Conservation (phyloP, 2,888 invertebrate genomes). For the Phrixothrix hirtus region DNA sequence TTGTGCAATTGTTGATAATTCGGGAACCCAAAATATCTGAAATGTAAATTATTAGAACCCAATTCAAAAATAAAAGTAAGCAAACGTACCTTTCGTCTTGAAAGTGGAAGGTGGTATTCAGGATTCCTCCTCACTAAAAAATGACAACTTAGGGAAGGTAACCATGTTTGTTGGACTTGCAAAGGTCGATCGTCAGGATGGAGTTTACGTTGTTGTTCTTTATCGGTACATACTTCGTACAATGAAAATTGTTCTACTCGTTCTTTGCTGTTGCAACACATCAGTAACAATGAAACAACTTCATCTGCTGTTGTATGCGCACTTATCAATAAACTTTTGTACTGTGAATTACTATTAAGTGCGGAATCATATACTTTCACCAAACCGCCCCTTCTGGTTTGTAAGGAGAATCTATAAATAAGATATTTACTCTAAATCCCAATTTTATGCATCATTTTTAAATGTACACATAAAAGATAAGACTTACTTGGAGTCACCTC, state of each 20-base stretch:
- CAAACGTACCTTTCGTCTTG: conserved; percentile 55
- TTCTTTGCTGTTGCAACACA: conserved; percentile 83
- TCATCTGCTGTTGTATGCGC: conserved; percentile 89
- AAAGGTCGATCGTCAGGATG: conserved; percentile 86
- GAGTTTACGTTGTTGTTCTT: conserved; percentile 85
- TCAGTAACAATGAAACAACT: conserved; percentile 78
- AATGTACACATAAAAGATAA: no score
- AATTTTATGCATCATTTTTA: no score
- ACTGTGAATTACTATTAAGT: conserved; percentile 88
- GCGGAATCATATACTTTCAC: conserved; percentile 92
- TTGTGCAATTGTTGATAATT: conserved; percentile 56
- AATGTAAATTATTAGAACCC: no score
- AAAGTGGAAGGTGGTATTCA: conserved; percentile 67
- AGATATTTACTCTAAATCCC: conserved; percentile 9
- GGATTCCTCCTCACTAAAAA: conserved; percentile 82
- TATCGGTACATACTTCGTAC: conserved; percentile 77
- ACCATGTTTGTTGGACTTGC: conserved; percentile 77
- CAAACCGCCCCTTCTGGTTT: conserved; percentile 86
- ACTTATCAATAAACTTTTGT: conserved; percentile 88
- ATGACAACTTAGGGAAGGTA: conserved; percentile 70
- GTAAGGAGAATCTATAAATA: conserved; percentile 75
- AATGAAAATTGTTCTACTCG: conserved; percentile 84
- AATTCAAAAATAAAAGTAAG: no score
- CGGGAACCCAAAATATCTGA: conserved; percentile 64
- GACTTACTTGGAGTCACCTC: conserved; percentile 86